Evolutionary conservation across 2,113 vertebrate species (phyloP).

Genomic region (Potamarius usumacintae): DNA sequence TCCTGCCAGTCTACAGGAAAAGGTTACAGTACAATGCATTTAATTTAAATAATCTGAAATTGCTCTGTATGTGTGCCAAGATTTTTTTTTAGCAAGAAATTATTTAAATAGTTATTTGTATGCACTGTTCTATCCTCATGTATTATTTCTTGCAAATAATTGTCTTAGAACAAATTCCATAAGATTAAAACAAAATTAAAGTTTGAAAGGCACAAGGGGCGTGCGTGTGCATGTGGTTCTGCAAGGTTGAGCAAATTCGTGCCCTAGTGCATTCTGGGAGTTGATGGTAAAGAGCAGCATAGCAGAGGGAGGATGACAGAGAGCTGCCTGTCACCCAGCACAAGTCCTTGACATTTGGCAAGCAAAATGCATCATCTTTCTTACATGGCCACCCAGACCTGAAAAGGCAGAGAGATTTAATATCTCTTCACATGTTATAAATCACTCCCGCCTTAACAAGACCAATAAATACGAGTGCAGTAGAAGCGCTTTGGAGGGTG

Average conservation of each 20-base stretch:
- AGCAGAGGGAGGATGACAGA: slow-evolving; percentile 28
- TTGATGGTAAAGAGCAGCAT: slow-evolving; percentile 16
- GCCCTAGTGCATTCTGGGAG: slow-evolving; percentile 26
- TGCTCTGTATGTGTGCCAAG: not conserved
- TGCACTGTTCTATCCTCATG: not conserved
- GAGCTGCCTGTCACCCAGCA: slow-evolving; percentile 39
- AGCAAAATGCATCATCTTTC: slow-evolving; percentile 49
- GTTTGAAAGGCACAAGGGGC: not conserved
- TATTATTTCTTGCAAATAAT: not conserved
- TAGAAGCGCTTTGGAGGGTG: slow-evolving; percentile 9
- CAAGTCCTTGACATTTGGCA: slow-evolving; percentile 50
- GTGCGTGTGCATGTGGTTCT: not conserved
- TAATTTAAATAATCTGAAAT: slow-evolving; percentile 10
- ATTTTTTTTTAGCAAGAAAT: not conserved
- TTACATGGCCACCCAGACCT: slow-evolving; percentile 31
- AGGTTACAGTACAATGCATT: slow-evolving; percentile 1
- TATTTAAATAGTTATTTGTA: not conserved
- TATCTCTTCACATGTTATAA: slow-evolving; percentile 52
- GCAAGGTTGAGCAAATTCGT: not conserved
- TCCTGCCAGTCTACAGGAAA: not conserved
- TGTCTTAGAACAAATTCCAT: not conserved
- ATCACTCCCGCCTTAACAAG: slow-evolving; percentile 54
- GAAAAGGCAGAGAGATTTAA: slow-evolving; percentile 51
- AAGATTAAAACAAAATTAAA: not conserved
- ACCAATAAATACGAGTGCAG: slow-evolving; percentile 47